Percentiles rank a stretch among this genome's conserved stretches.
These are phyloP conservation scores for Sanderia malayensis DNA, from an alignment of 30 jellyfish, hydroid and myxozoan genomes.

Conservation along the genomic window DNA sequence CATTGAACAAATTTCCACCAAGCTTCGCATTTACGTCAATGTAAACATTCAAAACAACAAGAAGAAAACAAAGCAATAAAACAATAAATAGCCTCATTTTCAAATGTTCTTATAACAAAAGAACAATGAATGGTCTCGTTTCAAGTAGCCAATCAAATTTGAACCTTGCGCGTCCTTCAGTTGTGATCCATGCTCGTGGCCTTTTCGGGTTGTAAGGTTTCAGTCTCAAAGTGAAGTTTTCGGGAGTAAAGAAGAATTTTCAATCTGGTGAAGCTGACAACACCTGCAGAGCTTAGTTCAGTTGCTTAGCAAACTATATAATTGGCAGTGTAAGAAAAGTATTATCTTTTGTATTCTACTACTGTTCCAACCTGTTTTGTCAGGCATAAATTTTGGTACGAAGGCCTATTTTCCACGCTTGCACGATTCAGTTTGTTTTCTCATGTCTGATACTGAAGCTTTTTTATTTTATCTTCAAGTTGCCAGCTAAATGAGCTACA, in stretches of 20 bases:
- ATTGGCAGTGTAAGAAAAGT: conserved; percentile 49
- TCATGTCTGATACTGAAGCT: not conserved
- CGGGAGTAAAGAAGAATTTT: not conserved
- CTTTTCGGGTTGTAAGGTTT: not conserved
- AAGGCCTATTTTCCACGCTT: too few relatives aligned
- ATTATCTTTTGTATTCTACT: too few relatives aligned
- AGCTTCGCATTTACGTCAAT: not conserved
- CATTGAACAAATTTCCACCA: too few relatives aligned
- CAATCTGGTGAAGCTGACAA: not conserved
- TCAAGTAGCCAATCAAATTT: conserved; percentile 44
- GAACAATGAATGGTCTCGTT: conserved; percentile 51
- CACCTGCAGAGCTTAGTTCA: conserved; percentile 37
- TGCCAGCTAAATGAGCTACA: conserved; percentile 55
- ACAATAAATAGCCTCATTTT: not conserved
- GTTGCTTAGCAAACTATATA: conserved; percentile 13
- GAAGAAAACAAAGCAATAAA: not conserved
- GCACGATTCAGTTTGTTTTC: not conserved
- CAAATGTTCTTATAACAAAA: too few relatives aligned
- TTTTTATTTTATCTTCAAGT: conserved; percentile 17
- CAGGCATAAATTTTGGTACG: too few relatives aligned
- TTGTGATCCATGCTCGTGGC: conserved; percentile 11
- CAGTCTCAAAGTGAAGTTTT: not conserved
- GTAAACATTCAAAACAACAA: not conserved
- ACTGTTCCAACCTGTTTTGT: too few relatives aligned
- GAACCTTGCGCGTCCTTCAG: conserved; percentile 63